Evolutionary conservation across 2,888 invertebrate genomes (phyloP).

Genomic region (Cistogaster globosa): DNA sequence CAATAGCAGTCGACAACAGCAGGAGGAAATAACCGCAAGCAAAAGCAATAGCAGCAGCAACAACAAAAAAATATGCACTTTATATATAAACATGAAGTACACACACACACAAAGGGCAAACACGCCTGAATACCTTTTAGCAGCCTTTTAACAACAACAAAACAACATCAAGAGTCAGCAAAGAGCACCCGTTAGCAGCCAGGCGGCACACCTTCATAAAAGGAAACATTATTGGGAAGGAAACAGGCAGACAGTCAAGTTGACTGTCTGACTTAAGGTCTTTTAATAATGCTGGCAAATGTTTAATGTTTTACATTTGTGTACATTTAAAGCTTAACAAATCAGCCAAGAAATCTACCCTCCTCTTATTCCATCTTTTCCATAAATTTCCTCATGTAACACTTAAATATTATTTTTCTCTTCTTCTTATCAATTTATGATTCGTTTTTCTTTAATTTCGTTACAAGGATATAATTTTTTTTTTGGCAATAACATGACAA

Average conservation of each 20-base stretch:
- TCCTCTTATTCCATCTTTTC: conserved; percentile 20
- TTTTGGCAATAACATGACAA: conserved; percentile 36
- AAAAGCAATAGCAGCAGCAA: conserved; percentile 46
- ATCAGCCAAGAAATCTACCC: conserved; percentile 39
- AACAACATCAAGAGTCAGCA: conserved; percentile 46
- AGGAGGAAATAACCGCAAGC: conserved; percentile 65
- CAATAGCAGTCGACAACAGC: conserved; percentile 48
- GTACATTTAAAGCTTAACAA: conserved; percentile 57
- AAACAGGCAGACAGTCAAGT: conserved; percentile 40
- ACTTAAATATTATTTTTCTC: conserved; percentile 25
- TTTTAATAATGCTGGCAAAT: conserved; percentile 34
- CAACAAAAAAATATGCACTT: conserved; percentile 25
- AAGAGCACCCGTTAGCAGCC: conserved; percentile 25
- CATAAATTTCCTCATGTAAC: conserved; percentile 20
- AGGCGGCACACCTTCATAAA: conserved; percentile 28
- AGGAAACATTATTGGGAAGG: conserved; percentile 51
- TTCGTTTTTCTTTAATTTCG: conserved; percentile 20
- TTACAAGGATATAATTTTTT: background rate
- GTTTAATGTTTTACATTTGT: conserved; percentile 60
- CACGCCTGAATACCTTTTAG: conserved; percentile 59
- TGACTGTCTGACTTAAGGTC: conserved; percentile 21
- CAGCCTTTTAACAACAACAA: conserved; percentile 37
- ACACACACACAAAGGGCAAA: conserved; percentile 25
- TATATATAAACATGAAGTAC: background rate
- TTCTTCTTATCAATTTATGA: conserved; percentile 31